Evolutionary conservation across 1,140 invertebrate species (phyloP).

Genomic region (Capitella teleta): DNA sequence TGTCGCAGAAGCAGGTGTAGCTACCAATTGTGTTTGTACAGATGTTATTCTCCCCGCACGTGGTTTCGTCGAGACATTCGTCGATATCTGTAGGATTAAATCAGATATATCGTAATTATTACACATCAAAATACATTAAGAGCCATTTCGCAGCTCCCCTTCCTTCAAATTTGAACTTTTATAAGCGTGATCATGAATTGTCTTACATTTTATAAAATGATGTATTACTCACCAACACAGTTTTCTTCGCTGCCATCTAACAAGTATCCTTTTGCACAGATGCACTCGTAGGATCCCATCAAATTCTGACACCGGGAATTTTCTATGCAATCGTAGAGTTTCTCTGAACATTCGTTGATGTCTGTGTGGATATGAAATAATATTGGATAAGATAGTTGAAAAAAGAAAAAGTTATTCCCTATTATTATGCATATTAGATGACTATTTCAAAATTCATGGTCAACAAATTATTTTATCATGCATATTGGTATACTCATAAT

Average conservation of each 20-base stretch:
- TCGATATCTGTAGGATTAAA: slow-evolving; percentile 52
- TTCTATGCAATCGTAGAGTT: slow-evolving; percentile 66
- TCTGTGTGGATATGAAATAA: too few species aligned
- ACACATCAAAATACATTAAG: neutral
- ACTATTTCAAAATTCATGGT: too few species aligned
- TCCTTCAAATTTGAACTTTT: neutral
- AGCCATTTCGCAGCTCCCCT: neutral
- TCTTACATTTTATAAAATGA: slow-evolving; percentile 14
- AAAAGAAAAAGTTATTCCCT: too few species aligned
- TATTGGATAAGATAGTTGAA: too few species aligned
- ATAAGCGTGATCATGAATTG: neutral
- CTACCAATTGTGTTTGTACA: too few species aligned
- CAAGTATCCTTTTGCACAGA: slow-evolving; percentile 28
- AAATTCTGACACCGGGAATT: slow-evolving; percentile 67
- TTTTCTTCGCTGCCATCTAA: slow-evolving; percentile 20
- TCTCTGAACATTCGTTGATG: slow-evolving; percentile 68
- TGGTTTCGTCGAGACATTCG: too few species aligned
- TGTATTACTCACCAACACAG: too few species aligned
- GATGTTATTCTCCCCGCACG: too few species aligned
- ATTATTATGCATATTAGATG: too few species aligned
- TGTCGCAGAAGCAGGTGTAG: too few species aligned
- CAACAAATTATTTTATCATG: too few species aligned
- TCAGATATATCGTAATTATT: slow-evolving; percentile 51
- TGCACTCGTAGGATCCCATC: slow-evolving; percentile 29
- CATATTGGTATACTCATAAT: too few species aligned